These are phyloP conservation scores for Aphelinus certus DNA, from an alignment of 1,140 invertebrate species.

Conservation along the genomic window DNA sequence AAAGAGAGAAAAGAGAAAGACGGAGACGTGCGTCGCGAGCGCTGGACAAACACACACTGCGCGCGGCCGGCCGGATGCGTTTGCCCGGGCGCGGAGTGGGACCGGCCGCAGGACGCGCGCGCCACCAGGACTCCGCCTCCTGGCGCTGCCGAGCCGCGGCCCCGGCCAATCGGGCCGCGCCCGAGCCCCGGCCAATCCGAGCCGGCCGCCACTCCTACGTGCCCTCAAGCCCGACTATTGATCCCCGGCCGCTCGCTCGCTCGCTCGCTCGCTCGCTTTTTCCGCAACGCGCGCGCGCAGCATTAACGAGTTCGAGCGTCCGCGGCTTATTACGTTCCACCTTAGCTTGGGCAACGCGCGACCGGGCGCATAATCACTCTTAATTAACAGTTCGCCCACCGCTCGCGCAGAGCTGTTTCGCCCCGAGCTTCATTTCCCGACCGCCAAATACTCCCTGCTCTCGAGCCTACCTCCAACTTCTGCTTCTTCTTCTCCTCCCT, in stretches of 20 bases:
- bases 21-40: neutral
- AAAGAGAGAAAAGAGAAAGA: conserved; percentile 12
- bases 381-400: conserved; percentile 64
- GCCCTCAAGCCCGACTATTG: conserved; percentile 50
- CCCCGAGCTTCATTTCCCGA: conserved; percentile 30
- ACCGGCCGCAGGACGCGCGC: too few relatives aligned
- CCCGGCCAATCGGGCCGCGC: conserved; percentile 55
- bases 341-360: neutral
- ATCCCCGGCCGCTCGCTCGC: conserved; percentile 51
- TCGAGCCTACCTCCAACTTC: neutral
- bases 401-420: conserved; percentile 26
- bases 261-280: too few relatives aligned
- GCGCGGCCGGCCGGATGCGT: too few relatives aligned
- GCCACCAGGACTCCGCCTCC: conserved; percentile 53
- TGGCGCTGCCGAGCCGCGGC: conserved; percentile 53
- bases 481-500: conserved; percentile 6
- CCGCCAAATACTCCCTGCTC: too few relatives aligned
- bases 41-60: too few relatives aligned
- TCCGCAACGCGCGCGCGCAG: neutral
- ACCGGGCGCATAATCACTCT: conserved; percentile 62
- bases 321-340: neutral
- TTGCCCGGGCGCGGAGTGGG: too few relatives aligned
- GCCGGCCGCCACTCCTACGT: conserved; percentile 62
- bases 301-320: neutral
- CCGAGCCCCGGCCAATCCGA: conserved; percentile 57